phyloP scores from a whole-genome alignment of 2,888 invertebrate genomes.

The Tromatobia lineatoria region DNA sequence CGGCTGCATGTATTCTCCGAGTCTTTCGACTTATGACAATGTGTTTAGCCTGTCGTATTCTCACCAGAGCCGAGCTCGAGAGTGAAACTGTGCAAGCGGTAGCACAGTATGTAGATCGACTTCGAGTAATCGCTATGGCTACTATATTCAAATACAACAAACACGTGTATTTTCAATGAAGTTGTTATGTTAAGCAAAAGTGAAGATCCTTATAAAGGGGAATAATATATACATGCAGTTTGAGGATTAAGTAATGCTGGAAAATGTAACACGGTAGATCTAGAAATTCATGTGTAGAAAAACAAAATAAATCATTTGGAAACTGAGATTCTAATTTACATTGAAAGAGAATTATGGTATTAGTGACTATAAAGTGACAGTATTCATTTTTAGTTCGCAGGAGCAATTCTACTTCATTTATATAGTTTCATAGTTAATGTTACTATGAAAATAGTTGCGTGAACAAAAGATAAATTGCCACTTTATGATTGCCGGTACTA shows the following conservation, averaged over 20 bases:
- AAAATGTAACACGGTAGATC: background rate
- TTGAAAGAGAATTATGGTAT: no score
- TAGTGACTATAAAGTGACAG: no score
- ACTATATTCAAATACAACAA: conserved; percentile 54
- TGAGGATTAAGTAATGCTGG: conserved; percentile 26
- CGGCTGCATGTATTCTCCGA: conserved; percentile 24
- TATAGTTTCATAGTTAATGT: no score
- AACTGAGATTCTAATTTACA: no score
- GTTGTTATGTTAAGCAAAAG: conserved; percentile 55
- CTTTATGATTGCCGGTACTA: no score
- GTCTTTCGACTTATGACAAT: conserved; percentile 67
- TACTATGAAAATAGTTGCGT: no score
- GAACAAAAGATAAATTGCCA: no score
- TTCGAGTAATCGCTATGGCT: conserved; percentile 24
- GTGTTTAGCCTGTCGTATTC: conserved; percentile 50
- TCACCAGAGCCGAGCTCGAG: conserved; percentile 27
- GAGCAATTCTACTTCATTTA: no score
- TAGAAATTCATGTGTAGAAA: no score
- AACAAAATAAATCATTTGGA: no score
- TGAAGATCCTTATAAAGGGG: conserved; percentile 18
- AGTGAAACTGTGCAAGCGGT: conserved; percentile 47
- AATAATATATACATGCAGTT: conserved; percentile 30
- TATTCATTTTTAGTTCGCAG: no score
- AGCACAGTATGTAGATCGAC: conserved; percentile 7
- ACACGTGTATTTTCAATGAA: conserved; percentile 32